A percentile compares a stretch with the other conserved stretches of the same genome.
Evolutionary conservation across 2,888 invertebrate species (phyloP).

Genomic region (Agrypnus murinus): DNA sequence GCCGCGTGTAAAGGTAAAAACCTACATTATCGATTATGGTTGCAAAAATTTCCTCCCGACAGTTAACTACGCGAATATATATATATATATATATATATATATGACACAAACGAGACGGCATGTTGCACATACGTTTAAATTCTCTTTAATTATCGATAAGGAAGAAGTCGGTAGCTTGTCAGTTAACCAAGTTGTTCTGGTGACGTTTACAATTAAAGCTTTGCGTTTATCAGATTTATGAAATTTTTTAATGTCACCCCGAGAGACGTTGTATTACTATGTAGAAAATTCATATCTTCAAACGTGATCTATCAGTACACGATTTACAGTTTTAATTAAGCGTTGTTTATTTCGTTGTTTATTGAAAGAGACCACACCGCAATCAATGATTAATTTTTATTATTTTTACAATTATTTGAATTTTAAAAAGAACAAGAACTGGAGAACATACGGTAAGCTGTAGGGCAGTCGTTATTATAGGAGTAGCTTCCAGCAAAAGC

Average conservation of each 20-base stretch:
- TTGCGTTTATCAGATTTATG: slow-evolving; percentile 12
- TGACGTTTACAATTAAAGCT: slow-evolving; percentile 26
- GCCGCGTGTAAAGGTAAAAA: too few relatives aligned
- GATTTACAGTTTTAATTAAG: slow-evolving; percentile 4
- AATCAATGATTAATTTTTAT: background rate
- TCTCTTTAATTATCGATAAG: slow-evolving; percentile 31
- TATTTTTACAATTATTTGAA: too few relatives aligned
- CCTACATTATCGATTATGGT: slow-evolving; percentile 11
- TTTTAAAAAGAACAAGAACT: too few relatives aligned
- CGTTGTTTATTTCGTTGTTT: background rate
- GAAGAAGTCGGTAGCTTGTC: slow-evolving; percentile 26
- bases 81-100: too few relatives aligned
- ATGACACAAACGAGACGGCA: slow-evolving; percentile 24
- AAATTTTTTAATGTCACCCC: slow-evolving; percentile 9
- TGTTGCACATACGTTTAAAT: slow-evolving; percentile 23
- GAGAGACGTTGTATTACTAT: background rate
- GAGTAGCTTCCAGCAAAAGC: background rate
- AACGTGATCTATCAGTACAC: background rate
- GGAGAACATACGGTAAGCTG: background rate
- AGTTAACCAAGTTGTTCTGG: slow-evolving; percentile 8
- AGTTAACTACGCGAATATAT: slow-evolving; percentile 4
- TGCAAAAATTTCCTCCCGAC: slow-evolving; percentile 9
- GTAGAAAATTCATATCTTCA: background rate
- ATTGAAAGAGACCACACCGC: too few relatives aligned
- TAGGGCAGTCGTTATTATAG: background rate